phyloP scores from a whole-genome alignment of 2,888 invertebrate species.

The Brachyptera risi region DNA sequence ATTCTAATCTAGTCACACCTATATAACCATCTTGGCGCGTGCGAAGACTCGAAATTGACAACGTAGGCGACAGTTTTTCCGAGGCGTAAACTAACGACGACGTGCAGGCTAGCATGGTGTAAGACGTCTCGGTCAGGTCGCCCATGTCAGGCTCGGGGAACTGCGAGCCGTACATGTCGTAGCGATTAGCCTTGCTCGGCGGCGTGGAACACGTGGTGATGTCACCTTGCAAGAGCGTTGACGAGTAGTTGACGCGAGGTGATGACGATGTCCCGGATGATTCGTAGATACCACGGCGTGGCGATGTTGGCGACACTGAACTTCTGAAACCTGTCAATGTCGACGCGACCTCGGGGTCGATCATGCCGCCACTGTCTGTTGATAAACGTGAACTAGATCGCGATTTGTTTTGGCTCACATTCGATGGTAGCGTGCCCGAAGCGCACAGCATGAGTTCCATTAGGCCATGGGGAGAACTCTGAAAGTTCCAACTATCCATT shows the following conservation, averaged over 20 bases:
- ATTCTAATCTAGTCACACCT: conserved; percentile 40
- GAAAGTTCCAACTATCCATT: conserved; percentile 64
- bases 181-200: conserved; percentile 9
- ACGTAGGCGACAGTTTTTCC: conserved; percentile 50
- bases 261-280: conserved; percentile 52
- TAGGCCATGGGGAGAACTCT: conserved; percentile 59
- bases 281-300: conserved; percentile 40
- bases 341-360: conserved; percentile 58
- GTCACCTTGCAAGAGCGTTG: conserved; percentile 12
- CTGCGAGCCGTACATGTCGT: conserved; percentile 19
- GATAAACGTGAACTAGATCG: conserved; percentile 61
- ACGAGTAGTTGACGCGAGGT: conserved; percentile 41
- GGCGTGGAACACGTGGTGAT: conserved; percentile 10
- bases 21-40: conserved; percentile 61
- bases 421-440: conserved; percentile 47
- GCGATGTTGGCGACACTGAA: conserved; percentile 25
- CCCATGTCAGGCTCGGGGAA: conserved; percentile 23
- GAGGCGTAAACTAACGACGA: conserved; percentile 50
- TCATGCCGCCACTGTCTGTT: conserved; percentile 55
- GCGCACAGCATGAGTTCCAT: conserved; percentile 56
- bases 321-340: conserved; percentile 33
- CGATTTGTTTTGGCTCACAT: conserved; percentile 42
- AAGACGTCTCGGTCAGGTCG: conserved; percentile 45
- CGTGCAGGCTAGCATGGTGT: conserved; percentile 48
- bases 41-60: conserved; percentile 59